Conservation (phyloP, 1,140 invertebrate genomes). For the Lineus longissimus region DNA sequence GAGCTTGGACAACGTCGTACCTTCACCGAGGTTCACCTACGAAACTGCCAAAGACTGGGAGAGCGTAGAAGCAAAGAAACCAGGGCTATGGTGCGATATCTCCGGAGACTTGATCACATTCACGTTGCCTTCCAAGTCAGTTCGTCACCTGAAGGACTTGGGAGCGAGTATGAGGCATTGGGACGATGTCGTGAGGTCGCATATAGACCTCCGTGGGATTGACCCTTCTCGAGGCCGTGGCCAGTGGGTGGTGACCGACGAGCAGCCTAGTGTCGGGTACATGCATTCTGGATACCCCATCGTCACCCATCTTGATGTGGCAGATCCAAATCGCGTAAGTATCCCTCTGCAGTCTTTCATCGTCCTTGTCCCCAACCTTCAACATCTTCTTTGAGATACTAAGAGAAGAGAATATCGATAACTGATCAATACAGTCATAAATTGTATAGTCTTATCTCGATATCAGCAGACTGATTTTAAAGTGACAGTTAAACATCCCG, state of each 20-base stretch:
- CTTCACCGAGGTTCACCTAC: too few relatives aligned
- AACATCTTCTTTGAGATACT: too few relatives aligned
- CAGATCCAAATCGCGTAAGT: conserved; percentile 16
- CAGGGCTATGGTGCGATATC: conserved; percentile 30
- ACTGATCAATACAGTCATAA: too few relatives aligned
- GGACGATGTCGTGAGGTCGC: conserved; percentile 19
- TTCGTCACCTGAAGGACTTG: conserved; percentile 22
- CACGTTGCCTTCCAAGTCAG: conserved; percentile 22
- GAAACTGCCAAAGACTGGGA: too few relatives aligned
- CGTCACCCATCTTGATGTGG: conserved; percentile 26
- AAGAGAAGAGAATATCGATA: too few relatives aligned
- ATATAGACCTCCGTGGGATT: conserved; percentile 23
- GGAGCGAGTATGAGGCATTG: conserved; percentile 16
- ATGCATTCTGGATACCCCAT: conserved; percentile 35
- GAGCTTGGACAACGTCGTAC: too few relatives aligned
- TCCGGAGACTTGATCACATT: conserved; percentile 23
- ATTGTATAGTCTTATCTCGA: too few relatives aligned
- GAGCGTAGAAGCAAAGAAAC: neutral
- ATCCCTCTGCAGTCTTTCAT: too few relatives aligned
- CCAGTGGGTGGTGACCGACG: conserved; percentile 26
- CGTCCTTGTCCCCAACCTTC: too few relatives aligned
- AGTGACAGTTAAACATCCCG: too few relatives aligned
- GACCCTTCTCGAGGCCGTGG: conserved; percentile 11
- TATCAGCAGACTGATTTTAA: too few relatives aligned
- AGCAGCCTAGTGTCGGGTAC: conserved; percentile 24